Evolutionary conservation across 2,113 vertebrate genomes (phyloP).

Genomic region (Nanorana parkeri): DNA sequence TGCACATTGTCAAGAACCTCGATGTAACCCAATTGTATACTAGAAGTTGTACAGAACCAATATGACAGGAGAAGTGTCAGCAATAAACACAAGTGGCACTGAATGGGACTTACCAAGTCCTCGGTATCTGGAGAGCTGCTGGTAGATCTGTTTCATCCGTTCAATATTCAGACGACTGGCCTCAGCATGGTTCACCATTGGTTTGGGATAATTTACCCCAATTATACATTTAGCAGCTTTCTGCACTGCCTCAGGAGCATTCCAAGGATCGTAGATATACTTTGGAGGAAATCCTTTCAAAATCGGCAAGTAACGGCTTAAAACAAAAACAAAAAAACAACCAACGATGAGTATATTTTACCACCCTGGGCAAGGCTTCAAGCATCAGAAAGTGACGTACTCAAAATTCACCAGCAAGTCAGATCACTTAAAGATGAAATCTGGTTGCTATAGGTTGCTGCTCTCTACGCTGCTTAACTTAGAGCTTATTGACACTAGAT

Average conservation of each 20-base stretch:
- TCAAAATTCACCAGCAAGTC: no score
- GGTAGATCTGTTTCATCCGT: constrained; percentile 96
- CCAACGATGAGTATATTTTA: neutral
- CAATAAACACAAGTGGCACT: no score
- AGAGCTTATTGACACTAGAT: no score
- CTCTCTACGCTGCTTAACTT: no score
- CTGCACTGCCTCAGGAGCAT: constrained; percentile 89
- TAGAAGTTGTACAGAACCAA: no score
- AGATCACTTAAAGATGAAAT: no score
- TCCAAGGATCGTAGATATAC: constrained; percentile 97
- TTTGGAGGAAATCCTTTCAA: constrained; percentile 90
- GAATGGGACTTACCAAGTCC: constrained; percentile 80
- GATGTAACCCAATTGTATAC: no score
- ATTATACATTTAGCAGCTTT: constrained; percentile 91
- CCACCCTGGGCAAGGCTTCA: no score
- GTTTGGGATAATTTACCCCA: constrained; percentile 91
- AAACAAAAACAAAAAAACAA: constrained; percentile 32
- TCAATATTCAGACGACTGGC: constrained; percentile 93
- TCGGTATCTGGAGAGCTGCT: constrained; percentile 91
- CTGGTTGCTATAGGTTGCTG: no score
- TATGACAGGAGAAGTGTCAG: no score
- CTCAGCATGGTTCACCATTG: constrained; percentile 94
- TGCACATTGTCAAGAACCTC: neutral
- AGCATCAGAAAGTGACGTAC: no score
- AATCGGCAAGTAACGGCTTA: constrained; percentile 89